Percentiles rank a stretch among this genome's conserved stretches.
These are phyloP conservation scores for Vanessa tameamea DNA, from an alignment of 1,140 invertebrate species.

Conservation along the genomic window DNA sequence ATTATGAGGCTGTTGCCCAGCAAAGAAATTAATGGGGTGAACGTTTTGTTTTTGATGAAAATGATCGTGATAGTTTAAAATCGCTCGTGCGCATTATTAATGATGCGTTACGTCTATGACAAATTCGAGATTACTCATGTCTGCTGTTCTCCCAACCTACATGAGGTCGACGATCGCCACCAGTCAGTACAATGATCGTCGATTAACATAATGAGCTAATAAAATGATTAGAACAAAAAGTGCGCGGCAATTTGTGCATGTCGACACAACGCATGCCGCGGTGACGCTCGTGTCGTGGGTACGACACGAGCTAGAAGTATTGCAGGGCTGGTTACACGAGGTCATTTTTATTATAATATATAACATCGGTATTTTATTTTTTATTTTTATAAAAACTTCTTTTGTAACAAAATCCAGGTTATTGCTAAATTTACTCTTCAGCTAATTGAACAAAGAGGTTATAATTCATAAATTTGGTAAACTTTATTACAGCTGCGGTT, in stretches of 20 bases:
- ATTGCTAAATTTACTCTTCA: too few species aligned
- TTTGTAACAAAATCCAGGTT: too few species aligned
- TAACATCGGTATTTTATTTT: too few species aligned
- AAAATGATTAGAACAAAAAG: slow-evolving; percentile 31
- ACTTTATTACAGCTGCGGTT: too few species aligned
- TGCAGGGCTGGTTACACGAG: slow-evolving; percentile 8
- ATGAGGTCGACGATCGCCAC: slow-evolving; percentile 21
- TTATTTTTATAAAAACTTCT: too few species aligned
- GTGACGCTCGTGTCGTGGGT: background rate
- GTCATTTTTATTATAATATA: too few species aligned
- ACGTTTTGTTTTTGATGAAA: too few species aligned
- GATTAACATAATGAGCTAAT: slow-evolving; percentile 34
- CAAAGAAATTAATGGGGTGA: too few species aligned
- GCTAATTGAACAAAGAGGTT: too few species aligned
- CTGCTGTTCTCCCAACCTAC: slow-evolving; percentile 22
- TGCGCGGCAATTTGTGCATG: slow-evolving; percentile 30
- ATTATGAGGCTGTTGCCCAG: too few species aligned
- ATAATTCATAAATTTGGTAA: too few species aligned
- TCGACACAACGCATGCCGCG: slow-evolving; percentile 7
- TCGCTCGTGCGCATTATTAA: background rate
- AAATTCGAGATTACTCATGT: background rate
- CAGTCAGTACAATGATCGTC: background rate
- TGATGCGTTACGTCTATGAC: background rate
- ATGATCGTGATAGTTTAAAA: background rate
- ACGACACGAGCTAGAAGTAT: background rate